Evolutionary conservation across 2,797 vertebrate genomes (phyloP).

Genomic region (Halcyon smyrnensis): DNA sequence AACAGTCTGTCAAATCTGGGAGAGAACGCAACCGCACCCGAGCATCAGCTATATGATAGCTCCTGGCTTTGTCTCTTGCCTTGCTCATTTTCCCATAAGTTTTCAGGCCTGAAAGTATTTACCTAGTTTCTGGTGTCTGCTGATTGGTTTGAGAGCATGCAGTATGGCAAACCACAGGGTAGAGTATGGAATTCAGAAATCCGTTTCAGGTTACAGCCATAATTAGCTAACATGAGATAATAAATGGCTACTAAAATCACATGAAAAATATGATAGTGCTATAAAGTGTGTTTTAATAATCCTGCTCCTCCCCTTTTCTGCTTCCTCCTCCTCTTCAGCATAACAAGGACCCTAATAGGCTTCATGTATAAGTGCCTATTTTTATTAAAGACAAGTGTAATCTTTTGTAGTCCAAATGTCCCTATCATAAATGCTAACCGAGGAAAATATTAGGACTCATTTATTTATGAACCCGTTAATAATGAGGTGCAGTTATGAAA

Average conservation of each 20-base stretch:
- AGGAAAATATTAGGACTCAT: conserved; percentile 89
- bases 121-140: not conserved
- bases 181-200: not conserved
- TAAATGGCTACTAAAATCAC: conserved; percentile 44
- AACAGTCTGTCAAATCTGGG: not conserved
- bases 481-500: conserved; percentile 86
- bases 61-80: not conserved
- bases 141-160: not conserved
- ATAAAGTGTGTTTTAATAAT: conserved; percentile 46
- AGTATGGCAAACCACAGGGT: not conserved
- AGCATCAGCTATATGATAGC: accelerated
- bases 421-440: conserved; percentile 90
- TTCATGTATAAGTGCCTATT: conserved; percentile 89
- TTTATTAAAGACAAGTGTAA: conserved; percentile 89
- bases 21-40: accelerated
- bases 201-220: not conserved
- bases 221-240: conserved; percentile 49
- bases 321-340: conserved; percentile 34
- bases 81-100: not conserved
- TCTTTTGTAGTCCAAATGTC: conserved; percentile 87
- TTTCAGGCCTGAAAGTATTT: not conserved
- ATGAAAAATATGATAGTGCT: conserved; percentile 17
- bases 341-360: conserved; percentile 86
- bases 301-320: conserved; percentile 69
- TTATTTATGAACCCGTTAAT: conserved; percentile 96